Percentiles rank a stretch among this genome's conserved stretches.
phyloP scores from a whole-genome alignment of 2,888 invertebrate species.

The Sepiola atlantica region DNA sequence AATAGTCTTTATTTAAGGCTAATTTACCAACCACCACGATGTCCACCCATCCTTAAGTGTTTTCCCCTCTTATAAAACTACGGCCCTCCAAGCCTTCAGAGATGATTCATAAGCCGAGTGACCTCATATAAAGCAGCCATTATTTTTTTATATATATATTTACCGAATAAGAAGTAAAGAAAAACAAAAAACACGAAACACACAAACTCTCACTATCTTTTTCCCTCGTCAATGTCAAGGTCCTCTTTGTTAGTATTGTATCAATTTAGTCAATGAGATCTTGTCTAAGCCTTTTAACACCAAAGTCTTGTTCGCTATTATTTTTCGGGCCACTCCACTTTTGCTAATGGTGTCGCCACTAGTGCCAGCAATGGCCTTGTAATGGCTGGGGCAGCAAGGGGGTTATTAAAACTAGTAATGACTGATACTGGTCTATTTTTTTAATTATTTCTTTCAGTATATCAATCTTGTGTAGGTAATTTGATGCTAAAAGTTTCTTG shows the following conservation, averaged over 20 bases:
- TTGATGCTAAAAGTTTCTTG: too few species aligned
- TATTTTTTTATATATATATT: background rate
- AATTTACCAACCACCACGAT: background rate
- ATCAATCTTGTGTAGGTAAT: too few species aligned
- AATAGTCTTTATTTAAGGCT: background rate
- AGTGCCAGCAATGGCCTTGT: background rate
- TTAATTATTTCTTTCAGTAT: too few species aligned
- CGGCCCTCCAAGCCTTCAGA: background rate
- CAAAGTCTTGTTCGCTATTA: background rate
- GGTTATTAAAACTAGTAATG: background rate
- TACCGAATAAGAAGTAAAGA: background rate
- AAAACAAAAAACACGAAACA: background rate
- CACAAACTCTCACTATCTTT: background rate
- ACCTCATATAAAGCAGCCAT: background rate
- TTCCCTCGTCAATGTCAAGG: background rate
- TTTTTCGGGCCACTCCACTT: background rate
- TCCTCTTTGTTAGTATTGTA: background rate
- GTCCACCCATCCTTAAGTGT: background rate
- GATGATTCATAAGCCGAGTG: background rate
- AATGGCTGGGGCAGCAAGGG: background rate
- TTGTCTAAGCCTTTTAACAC: background rate
- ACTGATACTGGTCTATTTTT: background rate
- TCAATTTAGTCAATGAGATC: slow-evolving; percentile 2
- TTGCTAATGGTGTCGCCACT: background rate
- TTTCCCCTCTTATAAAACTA: background rate